Evolutionary conservation across 2,797 vertebrate genomes (phyloP).

Genomic region (Masticophis lateralis): DNA sequence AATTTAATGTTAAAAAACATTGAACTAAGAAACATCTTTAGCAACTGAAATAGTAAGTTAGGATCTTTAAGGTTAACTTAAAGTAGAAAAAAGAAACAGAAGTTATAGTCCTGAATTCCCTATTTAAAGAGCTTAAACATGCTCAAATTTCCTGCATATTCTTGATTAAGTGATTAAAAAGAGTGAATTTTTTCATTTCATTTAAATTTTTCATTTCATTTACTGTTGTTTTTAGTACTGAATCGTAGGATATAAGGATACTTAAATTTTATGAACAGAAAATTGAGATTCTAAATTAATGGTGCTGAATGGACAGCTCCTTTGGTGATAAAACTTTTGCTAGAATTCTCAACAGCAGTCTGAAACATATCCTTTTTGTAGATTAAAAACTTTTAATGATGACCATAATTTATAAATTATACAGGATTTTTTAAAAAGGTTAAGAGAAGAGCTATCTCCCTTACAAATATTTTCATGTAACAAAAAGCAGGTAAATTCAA

Average conservation of each 20-base stretch:
- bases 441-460: neutral
- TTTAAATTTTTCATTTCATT: neutral
- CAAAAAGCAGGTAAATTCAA: neutral
- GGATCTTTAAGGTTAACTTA: neutral
- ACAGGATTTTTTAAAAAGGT: neutral
- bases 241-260: neutral
- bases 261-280: neutral
- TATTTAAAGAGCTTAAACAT: neutral
- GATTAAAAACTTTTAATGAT: neutral
- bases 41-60: rapidly evolving
- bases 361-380: neutral
- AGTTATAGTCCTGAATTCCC: neutral
- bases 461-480: neutral
- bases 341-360: neutral
- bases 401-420: neutral
- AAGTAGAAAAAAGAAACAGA: neutral
- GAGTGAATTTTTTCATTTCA: neutral
- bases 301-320: constrained; percentile 68
- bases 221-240: neutral
- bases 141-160: neutral
- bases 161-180: neutral
- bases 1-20: constrained; percentile 3
- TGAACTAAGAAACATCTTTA: neutral
- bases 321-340: neutral
- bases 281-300: neutral